Conservation (phyloP, 1,140 invertebrate species). For the Mercenaria mercenaria region DNA sequence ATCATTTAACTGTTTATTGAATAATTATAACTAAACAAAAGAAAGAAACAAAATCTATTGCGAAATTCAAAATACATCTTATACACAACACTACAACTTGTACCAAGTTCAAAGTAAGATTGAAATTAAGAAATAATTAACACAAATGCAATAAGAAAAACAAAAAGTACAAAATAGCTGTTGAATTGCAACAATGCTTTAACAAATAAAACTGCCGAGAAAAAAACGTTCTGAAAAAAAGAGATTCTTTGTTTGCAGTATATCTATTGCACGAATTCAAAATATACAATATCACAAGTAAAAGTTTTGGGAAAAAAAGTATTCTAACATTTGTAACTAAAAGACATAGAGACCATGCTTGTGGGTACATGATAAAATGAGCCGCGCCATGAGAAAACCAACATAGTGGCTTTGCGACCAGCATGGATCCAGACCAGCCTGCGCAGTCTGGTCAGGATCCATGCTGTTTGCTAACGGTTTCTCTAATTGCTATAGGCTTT, state of each 20-base stretch:
- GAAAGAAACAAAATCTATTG: slow-evolving; percentile 2
- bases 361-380: too few species aligned
- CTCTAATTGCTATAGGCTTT: too few species aligned
- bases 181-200: neutral
- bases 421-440: too few species aligned
- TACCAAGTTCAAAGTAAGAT: too few species aligned
- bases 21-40: neutral
- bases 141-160: neutral
- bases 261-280: neutral
- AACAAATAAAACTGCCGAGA: neutral
- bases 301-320: too few species aligned
- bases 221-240: neutral
- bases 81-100: neutral
- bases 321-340: too few species aligned
- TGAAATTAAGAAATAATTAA: neutral
- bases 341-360: too few species aligned
- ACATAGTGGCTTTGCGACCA: too few species aligned
- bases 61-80: neutral
- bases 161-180: neutral
- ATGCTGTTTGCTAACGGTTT: too few species aligned
- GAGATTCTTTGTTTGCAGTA: neutral
- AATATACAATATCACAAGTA: neutral
- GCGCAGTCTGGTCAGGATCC: too few species aligned
- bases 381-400: too few species aligned
- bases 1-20: slow-evolving; percentile 2